Conservation (phyloP, 1,140 invertebrate species). For the Plutomurus gul region DNA sequence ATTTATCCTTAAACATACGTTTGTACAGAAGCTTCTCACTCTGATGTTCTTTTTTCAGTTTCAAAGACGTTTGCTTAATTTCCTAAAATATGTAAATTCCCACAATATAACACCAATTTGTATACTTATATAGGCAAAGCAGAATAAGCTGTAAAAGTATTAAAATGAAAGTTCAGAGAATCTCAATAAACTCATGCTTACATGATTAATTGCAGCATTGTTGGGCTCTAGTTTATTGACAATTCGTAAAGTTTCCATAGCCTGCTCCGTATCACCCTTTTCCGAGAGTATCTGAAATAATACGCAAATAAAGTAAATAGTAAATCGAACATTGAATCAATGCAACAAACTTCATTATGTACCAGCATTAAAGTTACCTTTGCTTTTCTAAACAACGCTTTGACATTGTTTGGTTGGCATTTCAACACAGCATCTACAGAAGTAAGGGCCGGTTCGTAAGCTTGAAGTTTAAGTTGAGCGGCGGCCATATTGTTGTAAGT, state of each 20-base stretch:
- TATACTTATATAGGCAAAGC: too few relatives aligned
- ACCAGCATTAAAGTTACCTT: slow-evolving; percentile 61
- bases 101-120: not conserved
- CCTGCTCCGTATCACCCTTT: slow-evolving; percentile 66
- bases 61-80: slow-evolving; percentile 64
- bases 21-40: slow-evolving; percentile 68
- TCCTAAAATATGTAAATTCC: slow-evolving; percentile 58
- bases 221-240: slow-evolving; percentile 66
- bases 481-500: slow-evolving; percentile 89
- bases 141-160: slow-evolving; percentile 21
- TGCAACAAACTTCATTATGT: not conserved
- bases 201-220: slow-evolving; percentile 61
- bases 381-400: slow-evolving; percentile 86
- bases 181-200: slow-evolving; percentile 43
- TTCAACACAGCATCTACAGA: slow-evolving; percentile 79
- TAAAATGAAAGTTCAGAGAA: not conserved
- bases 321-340: too few relatives aligned
- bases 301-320: not conserved
- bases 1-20: slow-evolving; percentile 63
- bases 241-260: slow-evolving; percentile 64
- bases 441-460: slow-evolving; percentile 77
- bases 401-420: slow-evolving; percentile 83
- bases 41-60: slow-evolving; percentile 62
- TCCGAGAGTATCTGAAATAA: slow-evolving; percentile 64
- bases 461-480: slow-evolving; percentile 82